Base-by-base conservation (phyloP, 1,140 invertebrate genomes). In the Pseudomyrmex dendroicus region DNA sequence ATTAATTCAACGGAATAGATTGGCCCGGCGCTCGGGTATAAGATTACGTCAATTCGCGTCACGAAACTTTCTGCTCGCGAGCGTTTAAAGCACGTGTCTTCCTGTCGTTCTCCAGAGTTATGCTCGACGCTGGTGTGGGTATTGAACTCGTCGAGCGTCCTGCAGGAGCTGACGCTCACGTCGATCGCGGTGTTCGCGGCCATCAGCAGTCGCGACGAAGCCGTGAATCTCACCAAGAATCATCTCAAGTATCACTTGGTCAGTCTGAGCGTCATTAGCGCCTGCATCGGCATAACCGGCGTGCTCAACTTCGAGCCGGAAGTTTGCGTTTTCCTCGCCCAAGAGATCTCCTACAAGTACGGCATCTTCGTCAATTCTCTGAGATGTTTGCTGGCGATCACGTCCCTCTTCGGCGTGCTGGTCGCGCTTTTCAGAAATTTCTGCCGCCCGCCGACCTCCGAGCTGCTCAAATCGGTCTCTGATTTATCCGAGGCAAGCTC, bases 171-270 rank as follows among this genome's bases (percentile, higher is more conserved):
- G n/a, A 95, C 94, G 2, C 84, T 96, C 9, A 92, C 95, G 1
- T 95, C 95, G 15, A 93, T 96, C 72, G 94, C 94, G 1, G 90
- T 95, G 15, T 95, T 92, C 93, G 94, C 94, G 74, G 95, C 83
- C 91, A 94, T 92, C 85, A 92, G 84, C 93, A 94, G 89, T 78
- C 93, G 68, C 76, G 94, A 93, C 1, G 89, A 90, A 1, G 61
- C 64, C 0, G 61, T 85, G 9, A 93, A 90, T n/a, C 87, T 95
- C 8, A 93, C 95, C 4, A 93, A 95, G 56, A 95, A 95, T 54
- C 95, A 96, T 46, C 91, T 96, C 8, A 94, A 95, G 70, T 95
- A 96, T 84, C 95, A 96, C 82, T 80, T 96, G 61, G 94, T 93
- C 13, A 95, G 95, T 10, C 85, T 95, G 20, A 94, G 94, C 15